phyloP scores from a whole-genome alignment of 30 jellyfish, hydroid and myxozoan genomes.

The Aurelia aurita complex sp. Pacific region DNA sequence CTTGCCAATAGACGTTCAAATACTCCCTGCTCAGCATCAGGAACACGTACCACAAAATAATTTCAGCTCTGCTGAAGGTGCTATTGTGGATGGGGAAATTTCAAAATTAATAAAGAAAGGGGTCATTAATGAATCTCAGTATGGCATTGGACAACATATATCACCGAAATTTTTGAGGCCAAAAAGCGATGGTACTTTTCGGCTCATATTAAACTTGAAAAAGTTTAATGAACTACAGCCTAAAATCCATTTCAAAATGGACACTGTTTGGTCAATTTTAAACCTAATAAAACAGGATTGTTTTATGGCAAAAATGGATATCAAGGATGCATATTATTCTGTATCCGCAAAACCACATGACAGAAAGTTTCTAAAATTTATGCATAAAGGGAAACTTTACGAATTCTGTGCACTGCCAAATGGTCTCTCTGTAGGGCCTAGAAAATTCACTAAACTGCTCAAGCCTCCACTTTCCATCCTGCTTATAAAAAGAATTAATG shows the following conservation, averaged over 20 bases:
- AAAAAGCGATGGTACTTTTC: too few relatives aligned
- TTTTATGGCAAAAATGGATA: slow-evolving; percentile 21
- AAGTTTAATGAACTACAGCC: slow-evolving; percentile 5
- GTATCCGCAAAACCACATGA: slow-evolving; percentile 26
- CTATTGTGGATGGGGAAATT: too few relatives aligned
- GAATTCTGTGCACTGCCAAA: slow-evolving; percentile 27
- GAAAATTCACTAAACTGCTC: slow-evolving; percentile 47
- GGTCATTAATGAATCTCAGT: too few relatives aligned
- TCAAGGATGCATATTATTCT: slow-evolving; percentile 3
- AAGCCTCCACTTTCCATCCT: slow-evolving; percentile 43
- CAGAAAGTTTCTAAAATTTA: slow-evolving; percentile 17
- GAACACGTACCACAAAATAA: too few relatives aligned
- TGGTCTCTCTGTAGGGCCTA: slow-evolving; percentile 52
- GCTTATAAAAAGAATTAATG: neutral
- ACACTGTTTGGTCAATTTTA: slow-evolving; percentile 9
- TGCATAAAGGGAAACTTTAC: slow-evolving; percentile 11
- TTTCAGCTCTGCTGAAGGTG: too few relatives aligned
- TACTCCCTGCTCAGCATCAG: too few relatives aligned
- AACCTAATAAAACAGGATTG: slow-evolving; percentile 11
- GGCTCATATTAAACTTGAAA: slow-evolving; percentile 9
- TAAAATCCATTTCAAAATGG: slow-evolving; percentile 44
- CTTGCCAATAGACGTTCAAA: too few relatives aligned
- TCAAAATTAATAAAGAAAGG: too few relatives aligned
- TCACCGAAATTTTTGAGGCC: too few relatives aligned
- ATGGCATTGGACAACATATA: too few relatives aligned